These are phyloP conservation scores for Anguilla obscura DNA, from an alignment of 2,797 vertebrate species.

Conservation along the genomic window DNA sequence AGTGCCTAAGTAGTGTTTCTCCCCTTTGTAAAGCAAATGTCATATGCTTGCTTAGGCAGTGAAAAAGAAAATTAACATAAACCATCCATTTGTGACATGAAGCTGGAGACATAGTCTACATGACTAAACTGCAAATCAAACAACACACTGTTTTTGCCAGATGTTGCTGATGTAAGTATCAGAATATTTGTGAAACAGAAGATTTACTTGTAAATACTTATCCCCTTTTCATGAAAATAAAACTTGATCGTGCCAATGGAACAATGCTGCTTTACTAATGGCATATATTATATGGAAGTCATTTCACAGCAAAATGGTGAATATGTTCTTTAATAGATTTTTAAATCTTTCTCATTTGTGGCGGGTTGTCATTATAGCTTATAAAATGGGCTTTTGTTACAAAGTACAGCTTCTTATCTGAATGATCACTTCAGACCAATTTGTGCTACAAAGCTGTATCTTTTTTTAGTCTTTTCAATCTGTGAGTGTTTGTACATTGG, in stretches of 20 bases:
- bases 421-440: constrained; percentile 50
- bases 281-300: constrained; percentile 23
- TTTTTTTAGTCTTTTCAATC: constrained; percentile 56
- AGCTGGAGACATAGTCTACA: constrained; percentile 30
- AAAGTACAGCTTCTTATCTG: constrained; percentile 35
- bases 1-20: constrained; percentile 57
- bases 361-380: constrained; percentile 34
- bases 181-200: constrained; percentile 19
- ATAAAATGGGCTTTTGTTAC: constrained; percentile 40
- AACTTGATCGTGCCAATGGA: constrained; percentile 22
- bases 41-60: constrained; percentile 42
- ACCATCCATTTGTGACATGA: constrained; percentile 34
- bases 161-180: constrained; percentile 14
- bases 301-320: constrained; percentile 20
- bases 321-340: constrained; percentile 38
- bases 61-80: constrained; percentile 42
- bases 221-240: constrained; percentile 13
- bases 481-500: constrained; percentile 58
- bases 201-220: constrained; percentile 23
- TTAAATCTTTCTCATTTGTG: constrained; percentile 30
- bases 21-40: constrained; percentile 50
- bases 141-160: background rate
- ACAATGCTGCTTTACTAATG: constrained; percentile 19
- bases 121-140: constrained; percentile 18
- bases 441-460: constrained; percentile 47